Evolutionary conservation across 2,113 vertebrate species (phyloP).

Genomic region (Oncorhynchus mykiss): DNA sequence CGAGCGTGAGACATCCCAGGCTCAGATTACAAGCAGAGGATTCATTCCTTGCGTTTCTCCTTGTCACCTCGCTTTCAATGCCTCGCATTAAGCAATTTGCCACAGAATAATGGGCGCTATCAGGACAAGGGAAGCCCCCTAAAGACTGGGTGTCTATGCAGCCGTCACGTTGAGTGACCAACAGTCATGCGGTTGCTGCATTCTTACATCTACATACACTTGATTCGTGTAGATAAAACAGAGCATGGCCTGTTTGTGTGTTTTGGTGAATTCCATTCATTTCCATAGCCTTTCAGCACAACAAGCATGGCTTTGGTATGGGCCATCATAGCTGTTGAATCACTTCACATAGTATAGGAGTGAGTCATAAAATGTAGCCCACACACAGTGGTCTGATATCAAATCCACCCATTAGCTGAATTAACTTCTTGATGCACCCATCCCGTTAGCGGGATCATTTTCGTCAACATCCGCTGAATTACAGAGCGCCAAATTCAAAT

Average conservation of each 20-base stretch:
- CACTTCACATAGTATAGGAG: conserved; percentile 1
- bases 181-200: conserved; percentile 27
- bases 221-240: conserved; percentile 20
- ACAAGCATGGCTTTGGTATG: conserved; percentile 11
- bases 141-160: conserved; percentile 47
- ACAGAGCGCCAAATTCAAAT: too few relatives aligned
- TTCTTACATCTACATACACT: background rate
- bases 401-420: background rate
- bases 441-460: too few relatives aligned
- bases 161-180: conserved; percentile 35
- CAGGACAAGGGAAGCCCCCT: conserved; percentile 38
- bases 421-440: too few relatives aligned
- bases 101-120: conserved; percentile 65
- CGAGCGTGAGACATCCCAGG: conserved; percentile 57
- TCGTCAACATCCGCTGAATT: too few relatives aligned
- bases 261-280: conserved; percentile 20
- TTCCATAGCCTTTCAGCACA: background rate
- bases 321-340: background rate
- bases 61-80: conserved; percentile 64
- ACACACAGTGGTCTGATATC: background rate
- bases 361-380: background rate
- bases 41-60: conserved; percentile 63
- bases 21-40: conserved; percentile 66
- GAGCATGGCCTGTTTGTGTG: conserved; percentile 29
- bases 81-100: conserved; percentile 64